Evolutionary conservation across 2,888 invertebrate genomes (phyloP).

Genomic region (Elysia crispata): DNA sequence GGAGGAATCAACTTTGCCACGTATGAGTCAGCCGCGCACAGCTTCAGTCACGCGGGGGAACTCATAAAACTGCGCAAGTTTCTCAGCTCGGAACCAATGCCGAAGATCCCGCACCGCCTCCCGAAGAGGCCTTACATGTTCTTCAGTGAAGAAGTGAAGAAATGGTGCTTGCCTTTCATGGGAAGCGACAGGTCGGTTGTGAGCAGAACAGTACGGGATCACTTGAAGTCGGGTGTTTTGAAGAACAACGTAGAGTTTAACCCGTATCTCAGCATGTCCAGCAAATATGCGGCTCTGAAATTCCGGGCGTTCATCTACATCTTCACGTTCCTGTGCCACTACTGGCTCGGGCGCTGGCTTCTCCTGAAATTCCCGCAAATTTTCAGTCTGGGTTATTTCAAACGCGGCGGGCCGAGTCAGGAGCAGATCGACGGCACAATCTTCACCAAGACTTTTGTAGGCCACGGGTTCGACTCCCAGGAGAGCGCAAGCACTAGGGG

Average conservation of each 20-base stretch:
- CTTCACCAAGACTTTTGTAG: constrained; percentile 85
- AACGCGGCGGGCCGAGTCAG: constrained; percentile 81
- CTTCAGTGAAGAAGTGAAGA: constrained; percentile 73
- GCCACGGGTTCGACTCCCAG: constrained; percentile 87
- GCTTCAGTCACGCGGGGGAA: constrained; percentile 84
- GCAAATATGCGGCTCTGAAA: constrained; percentile 80
- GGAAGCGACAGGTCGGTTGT: constrained; percentile 91
- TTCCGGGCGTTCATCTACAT: constrained; percentile 79
- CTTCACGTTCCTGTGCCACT: background rate
- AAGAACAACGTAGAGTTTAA: constrained; percentile 82
- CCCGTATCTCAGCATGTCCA: constrained; percentile 84
- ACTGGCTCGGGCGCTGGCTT: background rate
- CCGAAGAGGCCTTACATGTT: constrained; percentile 68
- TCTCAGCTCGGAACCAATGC: constrained; percentile 81
- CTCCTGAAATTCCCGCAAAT: constrained; percentile 82
- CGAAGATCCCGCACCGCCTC: constrained; percentile 63
- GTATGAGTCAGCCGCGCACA: constrained; percentile 91
- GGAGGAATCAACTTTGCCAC: constrained; percentile 87
- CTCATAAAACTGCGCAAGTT: constrained; percentile 83
- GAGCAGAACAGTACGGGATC: constrained; percentile 50
- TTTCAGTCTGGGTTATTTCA: constrained; percentile 85
- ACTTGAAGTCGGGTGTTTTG: too few species aligned
- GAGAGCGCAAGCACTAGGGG: constrained; percentile 79
- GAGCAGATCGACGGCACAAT: constrained; percentile 81
- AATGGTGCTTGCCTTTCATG: constrained; percentile 87